Evolutionary conservation across 2,113 vertebrate genomes (phyloP).

Genomic region (Capreolus pygargus): DNA sequence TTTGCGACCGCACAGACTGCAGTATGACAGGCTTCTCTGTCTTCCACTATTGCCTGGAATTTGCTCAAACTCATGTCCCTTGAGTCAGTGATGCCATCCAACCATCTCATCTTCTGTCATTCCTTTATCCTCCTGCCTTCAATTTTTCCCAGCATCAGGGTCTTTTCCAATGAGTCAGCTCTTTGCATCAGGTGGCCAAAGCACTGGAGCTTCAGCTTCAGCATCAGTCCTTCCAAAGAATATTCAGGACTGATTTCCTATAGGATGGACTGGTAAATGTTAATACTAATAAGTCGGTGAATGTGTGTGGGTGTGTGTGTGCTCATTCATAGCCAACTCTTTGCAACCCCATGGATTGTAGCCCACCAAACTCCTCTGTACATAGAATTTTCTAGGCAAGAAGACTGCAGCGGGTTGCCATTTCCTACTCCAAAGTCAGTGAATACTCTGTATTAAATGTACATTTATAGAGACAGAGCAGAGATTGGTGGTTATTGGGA

Average conservation of each 20-base stretch:
- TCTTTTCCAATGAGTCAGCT: neutral
- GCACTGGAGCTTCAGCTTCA: neutral
- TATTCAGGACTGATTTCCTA: neutral
- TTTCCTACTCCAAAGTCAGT: neutral
- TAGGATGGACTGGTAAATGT: neutral
- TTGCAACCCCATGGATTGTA: neutral
- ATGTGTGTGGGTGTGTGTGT: neutral
- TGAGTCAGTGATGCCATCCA: neutral
- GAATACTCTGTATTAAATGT: neutral
- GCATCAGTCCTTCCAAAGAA: neutral
- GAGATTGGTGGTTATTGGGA: neutral
- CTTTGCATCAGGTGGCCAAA: neutral
- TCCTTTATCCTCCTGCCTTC: neutral
- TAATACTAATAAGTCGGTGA: neutral
- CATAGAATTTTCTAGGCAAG: neutral
- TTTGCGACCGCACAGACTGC: neutral
- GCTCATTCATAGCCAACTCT: neutral
- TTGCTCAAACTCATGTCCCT: neutral
- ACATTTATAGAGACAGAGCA: neutral
- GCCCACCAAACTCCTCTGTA: neutral
- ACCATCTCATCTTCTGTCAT: neutral
- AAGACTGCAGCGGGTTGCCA: neutral
- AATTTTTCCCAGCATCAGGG: neutral
- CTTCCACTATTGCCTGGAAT: fast-evolving
- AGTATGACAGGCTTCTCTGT: neutral